Conservation (phyloP, 2,113 vertebrate species). For the Sinocyclocheilus anshuiensis region DNA sequence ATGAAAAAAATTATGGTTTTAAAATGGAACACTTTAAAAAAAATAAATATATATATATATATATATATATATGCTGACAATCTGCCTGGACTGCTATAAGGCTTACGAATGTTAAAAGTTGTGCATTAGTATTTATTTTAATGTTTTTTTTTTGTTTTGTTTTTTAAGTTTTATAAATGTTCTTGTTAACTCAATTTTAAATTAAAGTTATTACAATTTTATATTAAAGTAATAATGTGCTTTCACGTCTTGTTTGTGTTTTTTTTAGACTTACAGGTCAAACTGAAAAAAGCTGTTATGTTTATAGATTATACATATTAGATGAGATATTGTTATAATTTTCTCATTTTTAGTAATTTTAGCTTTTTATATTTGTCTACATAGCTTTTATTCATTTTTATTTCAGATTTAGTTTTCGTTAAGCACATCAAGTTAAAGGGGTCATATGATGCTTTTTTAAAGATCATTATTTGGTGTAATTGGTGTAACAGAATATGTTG, state of each 20-base stretch:
- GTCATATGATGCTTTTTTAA: too few relatives aligned
- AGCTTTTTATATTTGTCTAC: too few relatives aligned
- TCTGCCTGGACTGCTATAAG: neutral
- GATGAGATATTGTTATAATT: too few relatives aligned
- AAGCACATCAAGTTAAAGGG: too few relatives aligned
- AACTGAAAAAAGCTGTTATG: neutral
- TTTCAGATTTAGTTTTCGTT: too few relatives aligned
- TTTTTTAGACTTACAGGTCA: neutral
- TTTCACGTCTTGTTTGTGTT: neutral
- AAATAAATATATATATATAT: neutral
- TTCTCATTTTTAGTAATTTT: too few relatives aligned
- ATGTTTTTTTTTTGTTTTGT: neutral
- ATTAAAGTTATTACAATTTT: neutral
- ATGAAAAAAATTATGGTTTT: neutral
- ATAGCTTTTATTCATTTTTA: too few relatives aligned
- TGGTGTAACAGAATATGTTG: too few relatives aligned
- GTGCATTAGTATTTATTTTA: neutral
- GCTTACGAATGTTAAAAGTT: conserved; percentile 14
- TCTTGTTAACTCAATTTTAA: neutral
- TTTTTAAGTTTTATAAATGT: neutral
- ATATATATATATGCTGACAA: neutral
- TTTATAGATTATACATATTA: too few relatives aligned
- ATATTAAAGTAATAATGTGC: neutral
- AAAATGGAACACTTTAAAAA: too few relatives aligned
- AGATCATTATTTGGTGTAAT: too few relatives aligned